phyloP scores from a whole-genome alignment of 2,888 invertebrate genomes.

The Dryomyza anilis region DNA sequence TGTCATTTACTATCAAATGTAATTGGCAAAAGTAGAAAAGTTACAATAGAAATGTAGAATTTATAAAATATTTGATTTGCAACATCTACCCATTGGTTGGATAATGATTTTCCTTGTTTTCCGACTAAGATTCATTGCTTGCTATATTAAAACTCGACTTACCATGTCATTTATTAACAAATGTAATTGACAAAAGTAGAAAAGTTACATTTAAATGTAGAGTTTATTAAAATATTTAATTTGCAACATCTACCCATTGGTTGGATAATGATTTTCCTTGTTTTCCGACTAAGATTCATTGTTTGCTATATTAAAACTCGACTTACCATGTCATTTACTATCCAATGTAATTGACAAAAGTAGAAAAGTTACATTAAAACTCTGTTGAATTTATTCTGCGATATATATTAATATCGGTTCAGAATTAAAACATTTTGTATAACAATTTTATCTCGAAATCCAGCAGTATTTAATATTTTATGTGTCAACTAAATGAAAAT shows the following conservation, averaged over 20 bases:
- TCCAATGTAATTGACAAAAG: conserved; percentile 23
- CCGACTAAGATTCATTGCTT: conserved; percentile 44
- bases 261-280: conserved; percentile 33
- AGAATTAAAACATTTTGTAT: too few species aligned
- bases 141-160: conserved; percentile 40
- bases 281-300: conserved; percentile 40
- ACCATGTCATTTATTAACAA: conserved; percentile 39
- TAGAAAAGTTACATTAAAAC: conserved; percentile 34
- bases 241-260: conserved; percentile 42
- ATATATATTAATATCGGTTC: too few species aligned
- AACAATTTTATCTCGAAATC: too few species aligned
- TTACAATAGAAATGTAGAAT: conserved; percentile 29
- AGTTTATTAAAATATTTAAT: background rate
- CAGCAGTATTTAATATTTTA: too few species aligned
- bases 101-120: conserved; percentile 33
- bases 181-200: conserved; percentile 33
- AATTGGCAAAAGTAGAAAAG: conserved; percentile 41
- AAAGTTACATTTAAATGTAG: conserved; percentile 28
- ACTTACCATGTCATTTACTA: conserved; percentile 36
- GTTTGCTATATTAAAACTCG: conserved; percentile 40
- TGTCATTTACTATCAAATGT: conserved; percentile 31
- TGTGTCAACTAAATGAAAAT: too few species aligned
- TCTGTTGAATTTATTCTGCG: too few species aligned
- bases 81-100: conserved; percentile 47
- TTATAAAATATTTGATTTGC: conserved; percentile 18